phyloP scores from a whole-genome alignment of 2,797 vertebrate species.

The Molossus molossus region DNA sequence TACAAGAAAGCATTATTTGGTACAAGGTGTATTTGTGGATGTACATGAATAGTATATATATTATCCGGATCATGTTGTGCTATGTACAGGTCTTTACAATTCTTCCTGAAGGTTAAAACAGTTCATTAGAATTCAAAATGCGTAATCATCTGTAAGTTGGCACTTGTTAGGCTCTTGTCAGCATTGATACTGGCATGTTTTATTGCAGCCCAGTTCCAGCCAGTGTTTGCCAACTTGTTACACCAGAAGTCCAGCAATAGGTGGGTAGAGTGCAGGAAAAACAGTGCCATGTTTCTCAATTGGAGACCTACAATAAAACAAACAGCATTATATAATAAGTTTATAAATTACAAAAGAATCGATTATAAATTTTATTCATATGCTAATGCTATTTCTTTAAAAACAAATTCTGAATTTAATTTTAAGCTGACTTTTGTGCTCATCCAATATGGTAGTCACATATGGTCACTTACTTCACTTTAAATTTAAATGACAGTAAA shows the following conservation, averaged over 20 bases:
- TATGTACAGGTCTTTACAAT: slow-evolving; percentile 99
- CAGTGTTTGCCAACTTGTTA: slow-evolving; percentile 96
- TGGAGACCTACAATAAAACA: slow-evolving; percentile 94
- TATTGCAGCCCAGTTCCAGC: slow-evolving; percentile 97
- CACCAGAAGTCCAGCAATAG: slow-evolving; percentile 96
- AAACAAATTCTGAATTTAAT: slow-evolving; percentile 52
- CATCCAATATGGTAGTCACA: not conserved
- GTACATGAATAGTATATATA: slow-evolving; percentile 98
- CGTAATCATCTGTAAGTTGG: slow-evolving; percentile 95
- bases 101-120: slow-evolving; percentile 99
- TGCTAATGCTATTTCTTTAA: not conserved
- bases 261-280: slow-evolving; percentile 98
- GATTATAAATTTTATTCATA: not conserved
- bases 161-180: slow-evolving; percentile 97
- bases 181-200: slow-evolving; percentile 96
- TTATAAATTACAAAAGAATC: not conserved
- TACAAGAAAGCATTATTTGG: slow-evolving; percentile 97
- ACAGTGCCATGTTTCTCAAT: slow-evolving; percentile 98
- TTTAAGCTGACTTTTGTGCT: slow-evolving; percentile 36
- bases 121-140: slow-evolving; percentile 98
- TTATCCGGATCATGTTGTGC: slow-evolving; percentile 99
- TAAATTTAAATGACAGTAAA: slow-evolving; percentile 47
- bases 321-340: slow-evolving; percentile 69
- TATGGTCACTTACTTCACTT: slow-evolving; percentile 36
- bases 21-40: slow-evolving; percentile 96